A percentile compares a stretch with the other conserved stretches of the same genome.
phyloP scores from a whole-genome alignment of 2,888 invertebrate genomes.

The Drosophila testacea region DNA sequence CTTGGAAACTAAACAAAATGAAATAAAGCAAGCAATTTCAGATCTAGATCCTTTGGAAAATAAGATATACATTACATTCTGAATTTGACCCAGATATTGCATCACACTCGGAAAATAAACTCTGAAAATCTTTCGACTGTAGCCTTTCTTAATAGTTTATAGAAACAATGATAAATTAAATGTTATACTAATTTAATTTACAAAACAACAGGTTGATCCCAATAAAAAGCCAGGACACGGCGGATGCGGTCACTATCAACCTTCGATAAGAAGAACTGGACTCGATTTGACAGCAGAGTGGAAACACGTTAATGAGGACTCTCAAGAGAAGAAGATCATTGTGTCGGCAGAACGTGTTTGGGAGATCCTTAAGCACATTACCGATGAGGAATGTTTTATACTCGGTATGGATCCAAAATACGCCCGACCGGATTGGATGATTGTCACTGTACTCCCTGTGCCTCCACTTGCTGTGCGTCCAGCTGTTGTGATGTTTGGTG shows the following conservation, averaged over 20 bases:
- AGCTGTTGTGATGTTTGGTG: slow-evolving; percentile 98
- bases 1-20: too few relatives aligned
- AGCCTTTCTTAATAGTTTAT: too few relatives aligned
- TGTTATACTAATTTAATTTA: too few relatives aligned
- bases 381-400: slow-evolving; percentile 98
- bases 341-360: slow-evolving; percentile 98
- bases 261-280: slow-evolving; percentile 94
- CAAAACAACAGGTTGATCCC: slow-evolving; percentile 78
- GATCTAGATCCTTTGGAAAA: too few relatives aligned
- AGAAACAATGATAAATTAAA: too few relatives aligned
- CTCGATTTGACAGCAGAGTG: slow-evolving; percentile 98
- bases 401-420: slow-evolving; percentile 98
- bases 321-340: slow-evolving; percentile 97
- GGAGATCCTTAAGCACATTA: slow-evolving; percentile 98
- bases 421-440: slow-evolving; percentile 99
- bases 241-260: slow-evolving; percentile 99
- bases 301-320: slow-evolving; percentile 99
- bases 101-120: too few relatives aligned
- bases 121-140: too few relatives aligned
- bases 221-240: slow-evolving; percentile 91
- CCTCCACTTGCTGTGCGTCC: slow-evolving; percentile 98
- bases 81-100: too few relatives aligned
- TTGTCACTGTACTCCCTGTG: slow-evolving; percentile 98
- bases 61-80: too few relatives aligned
- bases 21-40: too few relatives aligned